Evolutionary conservation across 2,113 vertebrate species (phyloP), one percentile per base, ranked within the genome.

Genomic region (Urocynchramus pylzowi): DNA sequence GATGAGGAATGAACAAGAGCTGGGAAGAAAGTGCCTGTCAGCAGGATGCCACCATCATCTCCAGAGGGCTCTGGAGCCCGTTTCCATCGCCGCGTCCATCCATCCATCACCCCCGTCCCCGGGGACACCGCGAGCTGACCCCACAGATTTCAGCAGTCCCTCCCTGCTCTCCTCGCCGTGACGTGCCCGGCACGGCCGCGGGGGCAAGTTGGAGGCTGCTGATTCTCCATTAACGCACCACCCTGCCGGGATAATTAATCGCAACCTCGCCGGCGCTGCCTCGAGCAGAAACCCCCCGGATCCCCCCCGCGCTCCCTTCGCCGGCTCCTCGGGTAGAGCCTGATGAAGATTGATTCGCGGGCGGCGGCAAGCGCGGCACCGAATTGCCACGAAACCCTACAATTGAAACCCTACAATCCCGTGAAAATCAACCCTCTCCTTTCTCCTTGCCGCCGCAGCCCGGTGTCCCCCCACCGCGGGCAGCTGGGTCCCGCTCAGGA

Each of bases 321-420:
- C 85, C 54, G 2, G 76, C 63, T 57, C 54, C 76, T 45, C 47
- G 35, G 50, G 83, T 89, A 64, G 17, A 69, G 56, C 81, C 81
- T 44, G 89, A 94, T 76, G 78, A 83, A 93, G 94, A 93, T 23
- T 44, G 95, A 96, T 90, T 50, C 22, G 18, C 12, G 9, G 71
- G 63, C 16, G 44, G 81, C 9, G 24, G 85, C 70, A 7, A 56
- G 21, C 45, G 13, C 23, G 3, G 64, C 85, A 37, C 60, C 4
- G 44, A 39, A 61, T 74, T 33, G 47, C 7, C 54, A 27, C 20
- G 3, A 15, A 76, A 50, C 4, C 27, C 22, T 6, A 42, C 27
- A 30, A 44, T 3, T 13, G 3, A 10, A 76, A 42, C 7, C 30
- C 24, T 6, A 45, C 24, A 30, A 47, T 5, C 81, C 49, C 7